phyloP scores from a whole-genome alignment of 2,113 vertebrate genomes.

The Scopus umbretta region DNA sequence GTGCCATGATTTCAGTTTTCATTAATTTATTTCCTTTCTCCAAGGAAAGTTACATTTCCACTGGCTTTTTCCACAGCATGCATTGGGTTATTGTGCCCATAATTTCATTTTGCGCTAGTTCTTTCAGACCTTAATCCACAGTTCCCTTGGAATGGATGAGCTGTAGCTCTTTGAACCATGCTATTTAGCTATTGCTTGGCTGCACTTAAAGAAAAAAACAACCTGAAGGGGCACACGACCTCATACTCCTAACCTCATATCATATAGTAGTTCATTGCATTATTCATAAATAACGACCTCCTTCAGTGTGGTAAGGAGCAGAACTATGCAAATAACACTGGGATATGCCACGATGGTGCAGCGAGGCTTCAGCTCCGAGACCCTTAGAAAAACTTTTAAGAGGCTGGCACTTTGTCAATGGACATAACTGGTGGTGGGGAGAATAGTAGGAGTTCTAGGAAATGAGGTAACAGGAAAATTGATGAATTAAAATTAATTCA shows the following conservation, averaged over 20 bases:
- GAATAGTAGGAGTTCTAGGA: neutral
- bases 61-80: neutral
- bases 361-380: neutral
- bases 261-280: neutral
- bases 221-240: neutral
- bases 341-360: rapidly evolving
- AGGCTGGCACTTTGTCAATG: neutral
- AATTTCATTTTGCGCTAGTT: neutral
- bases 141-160: neutral
- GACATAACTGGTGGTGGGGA: neutral
- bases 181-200: neutral
- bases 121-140: neutral
- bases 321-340: neutral
- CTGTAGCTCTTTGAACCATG: neutral
- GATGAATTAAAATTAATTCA: neutral
- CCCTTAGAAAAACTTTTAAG: neutral
- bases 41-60: neutral
- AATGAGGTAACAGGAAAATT: neutral
- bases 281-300: neutral
- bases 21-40: neutral
- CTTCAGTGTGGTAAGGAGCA: neutral
- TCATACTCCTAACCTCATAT: neutral
- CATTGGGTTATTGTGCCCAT: neutral
- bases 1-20: neutral
- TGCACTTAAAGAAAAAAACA: neutral